Conservation (phyloP, 1,140 invertebrate species). For the Metopolophium dirhodum region DNA sequence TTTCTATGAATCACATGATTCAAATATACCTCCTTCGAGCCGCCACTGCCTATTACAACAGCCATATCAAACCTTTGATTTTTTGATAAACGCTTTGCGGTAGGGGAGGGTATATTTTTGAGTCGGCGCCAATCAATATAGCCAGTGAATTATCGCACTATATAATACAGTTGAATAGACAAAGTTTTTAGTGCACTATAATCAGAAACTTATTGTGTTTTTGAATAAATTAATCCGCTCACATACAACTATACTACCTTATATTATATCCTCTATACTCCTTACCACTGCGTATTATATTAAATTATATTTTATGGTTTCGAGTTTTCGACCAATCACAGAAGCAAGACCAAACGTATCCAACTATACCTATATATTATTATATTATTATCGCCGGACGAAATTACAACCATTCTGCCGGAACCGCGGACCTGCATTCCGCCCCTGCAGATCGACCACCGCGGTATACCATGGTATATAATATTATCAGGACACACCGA, state of each 20-base stretch:
- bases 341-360: too few species aligned
- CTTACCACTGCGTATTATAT: not conserved
- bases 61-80: not conserved
- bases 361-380: too few species aligned
- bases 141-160: not conserved
- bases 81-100: not conserved
- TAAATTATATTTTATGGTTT: not conserved
- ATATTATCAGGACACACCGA: not conserved
- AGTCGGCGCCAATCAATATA: not conserved
- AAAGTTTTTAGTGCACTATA: not conserved
- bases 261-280: too few species aligned
- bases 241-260: not conserved
- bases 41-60: not conserved
- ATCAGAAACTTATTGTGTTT: slow-evolving; percentile 15
- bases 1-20: too few species aligned
- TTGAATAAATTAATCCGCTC: not conserved
- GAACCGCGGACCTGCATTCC: not conserved
- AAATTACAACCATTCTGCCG: not conserved
- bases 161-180: not conserved
- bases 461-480: not conserved
- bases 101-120: not conserved
- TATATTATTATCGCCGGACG: too few species aligned
- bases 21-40: too few species aligned
- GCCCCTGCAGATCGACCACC: not conserved
- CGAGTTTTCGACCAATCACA: too few species aligned